Conservation (phyloP, 2,113 vertebrate species). For the Macrotus californicus region DNA sequence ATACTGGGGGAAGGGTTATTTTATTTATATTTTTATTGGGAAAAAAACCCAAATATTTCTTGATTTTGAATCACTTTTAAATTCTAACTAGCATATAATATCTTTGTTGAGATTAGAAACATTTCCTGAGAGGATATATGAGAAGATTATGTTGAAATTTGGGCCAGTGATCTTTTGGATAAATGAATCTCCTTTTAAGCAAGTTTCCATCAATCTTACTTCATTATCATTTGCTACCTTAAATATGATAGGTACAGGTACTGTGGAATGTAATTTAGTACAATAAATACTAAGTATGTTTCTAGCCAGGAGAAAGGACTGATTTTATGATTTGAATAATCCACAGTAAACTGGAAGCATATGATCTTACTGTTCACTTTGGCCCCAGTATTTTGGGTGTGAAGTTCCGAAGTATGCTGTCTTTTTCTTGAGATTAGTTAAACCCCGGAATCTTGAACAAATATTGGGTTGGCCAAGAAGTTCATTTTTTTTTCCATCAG, state of each 20-base stretch:
- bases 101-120: background rate
- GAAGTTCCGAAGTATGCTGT: too few relatives aligned
- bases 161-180: background rate
- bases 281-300: background rate
- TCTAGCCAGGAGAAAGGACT: background rate
- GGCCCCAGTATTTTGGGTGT: background rate
- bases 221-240: background rate
- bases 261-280: background rate
- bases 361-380: background rate
- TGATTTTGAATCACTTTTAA: background rate
- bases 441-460: background rate
- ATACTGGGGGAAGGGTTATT: background rate
- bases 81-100: background rate
- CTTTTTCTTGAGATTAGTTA: background rate
- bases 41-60: background rate
- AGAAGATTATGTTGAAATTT: background rate
- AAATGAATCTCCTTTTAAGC: background rate
- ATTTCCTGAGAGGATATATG: background rate
- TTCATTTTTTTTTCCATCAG: too few relatives aligned
- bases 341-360: background rate
- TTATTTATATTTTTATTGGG: background rate
- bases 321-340: background rate
- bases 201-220: background rate
- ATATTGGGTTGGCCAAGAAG: background rate
- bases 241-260: background rate